A percentile compares a stretch with the other conserved stretches of the same genome.
phyloP scores from a whole-genome alignment of 2,797 vertebrate genomes.

The Eurystomus glaucurus region DNA sequence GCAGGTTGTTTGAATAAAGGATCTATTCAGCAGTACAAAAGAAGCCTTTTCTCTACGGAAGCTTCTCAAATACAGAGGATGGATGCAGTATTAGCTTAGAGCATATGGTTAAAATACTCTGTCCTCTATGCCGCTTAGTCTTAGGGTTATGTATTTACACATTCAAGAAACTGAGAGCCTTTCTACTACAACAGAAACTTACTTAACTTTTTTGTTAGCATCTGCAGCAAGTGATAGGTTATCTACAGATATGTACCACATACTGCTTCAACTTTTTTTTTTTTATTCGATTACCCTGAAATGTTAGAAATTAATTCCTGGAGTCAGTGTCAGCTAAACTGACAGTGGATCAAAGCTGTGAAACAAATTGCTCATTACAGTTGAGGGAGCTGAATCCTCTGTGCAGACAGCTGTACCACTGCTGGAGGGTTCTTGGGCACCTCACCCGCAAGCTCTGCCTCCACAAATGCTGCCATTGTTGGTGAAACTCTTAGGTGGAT shows the following conservation, averaged over 20 bases:
- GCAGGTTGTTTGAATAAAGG: neutral
- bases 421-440: neutral
- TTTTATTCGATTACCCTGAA: conserved; percentile 30
- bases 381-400: conserved; percentile 66
- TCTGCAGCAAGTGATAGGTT: conserved; percentile 18
- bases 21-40: neutral
- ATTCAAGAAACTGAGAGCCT: neutral
- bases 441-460: neutral
- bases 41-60: neutral
- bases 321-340: conserved; percentile 66
- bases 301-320: conserved; percentile 74
- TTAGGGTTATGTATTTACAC: neutral
- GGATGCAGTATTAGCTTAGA: neutral
- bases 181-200: neutral
- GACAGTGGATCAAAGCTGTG: conserved; percentile 77
- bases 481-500: neutral
- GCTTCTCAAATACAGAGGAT: neutral
- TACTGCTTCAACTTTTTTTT: neutral
- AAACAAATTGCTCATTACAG: conserved; percentile 80
- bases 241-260: neutral
- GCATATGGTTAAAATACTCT: neutral
- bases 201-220: neutral
- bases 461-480: neutral
- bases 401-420: conserved; percentile 13
- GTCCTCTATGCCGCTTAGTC: neutral